phyloP scores from a whole-genome alignment of 2,888 invertebrate genomes.

The Electrophaes corylata region DNA sequence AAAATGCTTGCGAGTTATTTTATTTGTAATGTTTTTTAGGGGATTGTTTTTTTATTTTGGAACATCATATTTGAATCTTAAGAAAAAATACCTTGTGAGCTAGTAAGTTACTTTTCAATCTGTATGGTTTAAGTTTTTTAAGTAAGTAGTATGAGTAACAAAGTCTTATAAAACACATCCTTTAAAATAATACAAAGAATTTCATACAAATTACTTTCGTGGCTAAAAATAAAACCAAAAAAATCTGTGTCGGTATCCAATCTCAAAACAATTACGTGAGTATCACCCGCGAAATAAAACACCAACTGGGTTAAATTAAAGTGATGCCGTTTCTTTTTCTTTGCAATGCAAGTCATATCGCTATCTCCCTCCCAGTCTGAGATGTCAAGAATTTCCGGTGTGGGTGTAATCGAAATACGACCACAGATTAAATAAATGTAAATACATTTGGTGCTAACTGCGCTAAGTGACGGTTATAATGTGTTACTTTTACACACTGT shows the following conservation, averaged over 20 bases:
- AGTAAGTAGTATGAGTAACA: not conserved
- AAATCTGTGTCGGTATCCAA: slow-evolving; percentile 28
- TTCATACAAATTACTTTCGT: not conserved
- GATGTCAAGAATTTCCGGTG: slow-evolving; percentile 59
- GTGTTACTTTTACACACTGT: slow-evolving; percentile 39
- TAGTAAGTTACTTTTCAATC: no score
- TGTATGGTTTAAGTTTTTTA: no score
- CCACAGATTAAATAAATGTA: slow-evolving; percentile 26
- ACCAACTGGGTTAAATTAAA: slow-evolving; percentile 31
- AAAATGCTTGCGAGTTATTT: not conserved
- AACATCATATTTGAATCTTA: no score
- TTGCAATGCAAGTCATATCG: slow-evolving; percentile 4
- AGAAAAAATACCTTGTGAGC: no score
- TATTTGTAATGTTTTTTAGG: no score
- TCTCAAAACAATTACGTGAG: slow-evolving; percentile 32
- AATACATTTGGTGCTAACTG: slow-evolving; percentile 39
- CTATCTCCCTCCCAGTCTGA: slow-evolving; percentile 45
- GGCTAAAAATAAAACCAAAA: slow-evolving; percentile 10
- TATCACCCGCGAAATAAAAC: slow-evolving; percentile 27
- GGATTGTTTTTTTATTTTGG: not conserved
- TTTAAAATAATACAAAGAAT: not conserved
- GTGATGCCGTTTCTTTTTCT: slow-evolving; percentile 34
- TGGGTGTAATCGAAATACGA: slow-evolving; percentile 45
- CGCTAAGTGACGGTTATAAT: slow-evolving; percentile 42
- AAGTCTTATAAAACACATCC: not conserved